phyloP scores from a whole-genome alignment of 2,888 invertebrate species.

The Ptilodon capucinus region DNA sequence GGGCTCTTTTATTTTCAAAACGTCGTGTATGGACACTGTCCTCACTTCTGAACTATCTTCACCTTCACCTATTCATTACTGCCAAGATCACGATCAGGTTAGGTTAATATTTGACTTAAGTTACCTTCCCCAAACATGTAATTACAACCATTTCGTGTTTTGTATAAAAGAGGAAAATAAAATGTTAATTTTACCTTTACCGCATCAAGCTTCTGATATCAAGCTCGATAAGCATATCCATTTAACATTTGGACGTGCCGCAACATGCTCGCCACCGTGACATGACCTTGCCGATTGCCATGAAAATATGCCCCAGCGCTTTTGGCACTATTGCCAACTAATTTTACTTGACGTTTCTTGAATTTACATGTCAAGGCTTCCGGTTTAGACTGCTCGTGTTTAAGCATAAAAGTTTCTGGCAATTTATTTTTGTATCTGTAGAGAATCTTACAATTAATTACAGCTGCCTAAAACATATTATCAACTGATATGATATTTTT shows the following conservation, averaged over 20 bases:
- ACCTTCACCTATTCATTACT: too few relatives aligned
- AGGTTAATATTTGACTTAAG: too few relatives aligned
- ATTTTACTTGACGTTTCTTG: slow-evolving; percentile 12
- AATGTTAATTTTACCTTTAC: neutral
- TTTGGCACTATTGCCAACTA: slow-evolving; percentile 27
- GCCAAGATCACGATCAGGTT: too few relatives aligned
- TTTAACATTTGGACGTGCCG: slow-evolving; percentile 5
- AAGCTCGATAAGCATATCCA: slow-evolving; percentile 9
- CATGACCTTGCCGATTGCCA: slow-evolving; percentile 24
- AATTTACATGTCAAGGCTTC: slow-evolving; percentile 32
- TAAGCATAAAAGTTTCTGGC: neutral
- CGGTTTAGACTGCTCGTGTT: neutral
- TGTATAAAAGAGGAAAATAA: neutral
- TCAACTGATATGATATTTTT: too few relatives aligned
- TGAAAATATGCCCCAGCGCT: slow-evolving; percentile 24
- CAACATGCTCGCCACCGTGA: slow-evolving; percentile 18
- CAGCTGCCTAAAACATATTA: too few relatives aligned
- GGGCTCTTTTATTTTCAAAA: too few relatives aligned
- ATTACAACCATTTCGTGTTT: neutral
- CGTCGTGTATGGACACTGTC: too few relatives aligned
- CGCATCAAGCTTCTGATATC: slow-evolving; percentile 1
- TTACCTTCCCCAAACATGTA: too few relatives aligned
- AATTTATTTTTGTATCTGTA: neutral
- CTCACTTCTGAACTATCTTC: too few relatives aligned
- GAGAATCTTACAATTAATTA: too few relatives aligned